Evolutionary conservation across 2,113 vertebrate species (phyloP), one percentile per base, ranked within the genome.

Genomic region (Syngnathus scovelli): DNA sequence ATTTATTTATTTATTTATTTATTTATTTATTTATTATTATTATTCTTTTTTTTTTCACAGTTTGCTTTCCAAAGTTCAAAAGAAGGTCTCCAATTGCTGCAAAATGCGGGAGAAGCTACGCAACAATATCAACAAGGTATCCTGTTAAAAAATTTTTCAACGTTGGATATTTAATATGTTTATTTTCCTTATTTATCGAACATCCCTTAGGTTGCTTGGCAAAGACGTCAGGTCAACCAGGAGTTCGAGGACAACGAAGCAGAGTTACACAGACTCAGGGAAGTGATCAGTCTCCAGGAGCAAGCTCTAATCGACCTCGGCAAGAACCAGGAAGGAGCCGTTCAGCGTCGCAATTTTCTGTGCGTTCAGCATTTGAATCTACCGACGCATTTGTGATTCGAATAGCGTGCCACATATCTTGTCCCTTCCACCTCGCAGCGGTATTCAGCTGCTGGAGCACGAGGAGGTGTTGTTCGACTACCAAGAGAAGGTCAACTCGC

Each of bases 391-490:
- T 5, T 13, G 18, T 11, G 8, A 19, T 65, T 41, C 4, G 23
- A 21, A 12, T 2, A 43, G 19, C 71, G 19, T 39, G 13, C 23
- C 7, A 46, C 13, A 43, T 33, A 41, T 16, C 8, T 55, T 43
- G 12, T 66, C 1, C 69, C 69, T 62, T 0, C 58, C 76, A 2
- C 48, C 81, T 73, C 19, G 1, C 70, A 98, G 96, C 27, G 91
- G 89, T 3, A 85, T 94, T 68, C 91, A 94, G 72, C 91, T 98
- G 70, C 89, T 93, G 78, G 90, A 95, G 65, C 86, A 93, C 19
- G 94, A 98, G 74, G 91, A 96, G 75, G 94, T 96, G 87, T 67
- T 96, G 16, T 89, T 92, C 52, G 82, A 89, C 82, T 92, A 93
- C 80, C 86, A 92, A 49, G 91, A 94, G 75, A 95, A 93, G 87